Evolutionary conservation across 2,888 invertebrate species (phyloP), one percentile per base, ranked within the genome.

Genomic region (Drosophila bunnanda): DNA sequence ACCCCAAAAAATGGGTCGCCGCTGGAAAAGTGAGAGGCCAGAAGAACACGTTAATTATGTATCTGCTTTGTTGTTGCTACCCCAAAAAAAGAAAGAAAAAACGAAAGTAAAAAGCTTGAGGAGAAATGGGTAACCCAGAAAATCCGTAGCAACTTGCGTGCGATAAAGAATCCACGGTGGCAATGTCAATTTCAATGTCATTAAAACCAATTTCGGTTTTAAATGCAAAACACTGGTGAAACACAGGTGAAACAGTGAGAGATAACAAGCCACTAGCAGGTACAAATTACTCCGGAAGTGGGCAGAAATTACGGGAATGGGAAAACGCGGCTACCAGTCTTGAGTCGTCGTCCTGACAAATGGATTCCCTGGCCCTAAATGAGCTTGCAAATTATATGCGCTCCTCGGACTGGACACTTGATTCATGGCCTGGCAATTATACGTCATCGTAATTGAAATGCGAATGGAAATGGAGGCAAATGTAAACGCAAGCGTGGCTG

Each of bases 401-500:
- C 39, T 57, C 54, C 58, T 4, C 25, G 55, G 75, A 52, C 52
- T 57, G 53, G 57, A 53, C 74, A 53, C 56, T 65, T 61, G 71
- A 82, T 82, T 84, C 85, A 82, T 82, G 75, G 88, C 62, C 57
- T 60, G 68, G 53, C 75, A 79, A 83, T 82, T 82, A 82, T 82
- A 82, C 88, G 88, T 83, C 83, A 88, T 83, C 78, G 72, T 82
- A 88, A 82, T 88, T 85, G 80, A 83, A 88, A 82, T 82, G 69
- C 69, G 46, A 68, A 46, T 67, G 67, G 69, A 67, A 55, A 68
- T 67, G 67, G 67, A 38, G 25, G 36, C 39, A 53, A n/a, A 53
- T n/a, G 53, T 56, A 20, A 30, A 30, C 7, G 36, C 34, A 36
- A 36, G 52, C 17, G 65, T 36, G 15, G 15, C 22, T 20, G 15